A percentile compares a stretch with the other conserved stretches of the same genome.
Evolutionary conservation across 2,113 vertebrate genomes (phyloP).

Genomic region (Tetrao urogallus): DNA sequence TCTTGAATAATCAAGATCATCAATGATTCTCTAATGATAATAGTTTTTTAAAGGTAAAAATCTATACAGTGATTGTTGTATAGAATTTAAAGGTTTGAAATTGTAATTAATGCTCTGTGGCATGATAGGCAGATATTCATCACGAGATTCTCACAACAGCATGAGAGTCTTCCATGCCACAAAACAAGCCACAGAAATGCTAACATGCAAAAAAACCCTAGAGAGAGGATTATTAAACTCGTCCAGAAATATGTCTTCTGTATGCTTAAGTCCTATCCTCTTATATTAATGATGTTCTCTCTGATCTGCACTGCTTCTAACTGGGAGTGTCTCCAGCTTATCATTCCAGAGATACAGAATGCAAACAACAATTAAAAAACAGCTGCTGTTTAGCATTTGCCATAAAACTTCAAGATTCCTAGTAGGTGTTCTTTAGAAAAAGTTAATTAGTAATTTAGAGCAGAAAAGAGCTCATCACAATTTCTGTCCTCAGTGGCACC

Average conservation of each 20-base stretch:
- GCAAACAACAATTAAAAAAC: slow-evolving; percentile 49
- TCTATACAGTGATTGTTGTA: neutral
- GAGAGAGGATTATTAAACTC: neutral
- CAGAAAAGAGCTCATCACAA: slow-evolving; percentile 37
- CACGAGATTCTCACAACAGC: neutral
- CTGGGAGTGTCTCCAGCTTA: slow-evolving; percentile 12
- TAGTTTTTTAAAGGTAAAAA: neutral
- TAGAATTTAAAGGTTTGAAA: neutral
- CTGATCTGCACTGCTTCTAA: slow-evolving; percentile 18
- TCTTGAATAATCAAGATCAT: neutral
- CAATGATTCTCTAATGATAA: neutral
- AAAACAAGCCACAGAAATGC: neutral
- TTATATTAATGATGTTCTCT: neutral
- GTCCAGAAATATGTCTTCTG: neutral
- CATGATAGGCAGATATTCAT: neutral
- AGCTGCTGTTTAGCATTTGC: slow-evolving; percentile 41
- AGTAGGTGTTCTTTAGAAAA: slow-evolving; percentile 45
- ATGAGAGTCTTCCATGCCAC: neutral
- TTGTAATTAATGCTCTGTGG: neutral
- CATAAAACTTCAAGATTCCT: slow-evolving; percentile 54
- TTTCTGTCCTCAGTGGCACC: slow-evolving; percentile 16
- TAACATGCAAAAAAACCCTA: neutral
- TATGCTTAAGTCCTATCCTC: neutral
- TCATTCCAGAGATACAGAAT: slow-evolving; percentile 2
- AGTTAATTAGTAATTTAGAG: slow-evolving; percentile 57